Evolutionary conservation across 2,797 vertebrate genomes (phyloP), one percentile per base, ranked within the genome.

Genomic region (Stomatorhinus walkeri): DNA sequence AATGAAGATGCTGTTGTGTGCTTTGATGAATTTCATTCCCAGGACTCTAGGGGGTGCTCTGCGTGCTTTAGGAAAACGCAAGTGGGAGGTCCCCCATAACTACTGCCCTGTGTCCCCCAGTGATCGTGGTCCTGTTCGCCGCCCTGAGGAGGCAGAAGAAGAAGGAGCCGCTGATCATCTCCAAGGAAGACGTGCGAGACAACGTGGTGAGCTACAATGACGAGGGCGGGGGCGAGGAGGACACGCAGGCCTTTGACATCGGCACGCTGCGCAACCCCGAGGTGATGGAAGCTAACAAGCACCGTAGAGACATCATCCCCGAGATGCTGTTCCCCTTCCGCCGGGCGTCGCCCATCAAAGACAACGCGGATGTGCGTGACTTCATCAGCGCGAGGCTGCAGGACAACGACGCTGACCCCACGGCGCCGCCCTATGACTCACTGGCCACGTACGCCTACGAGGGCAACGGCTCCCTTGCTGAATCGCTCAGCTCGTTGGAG

Each of bases 161-260:
- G 93, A 99, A 99, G 92, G 98, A 99, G 94, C 98, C 98, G 91
- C 97, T 99, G 95, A 99, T 99, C 93, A 95, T 99, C 91, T 99
- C 98, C 79, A 99, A 99, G 92, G 98, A 99, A 89, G 98, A 99
- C 61, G 98, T 99, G 93, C 95, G 98, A 93, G 98, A 99, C 96
- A 99, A 99, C 93, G 98, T 99, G 2, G 98, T 99, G 93, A 99
- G 98, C 93, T 99, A 99, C 91, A 99, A 99, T 1, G 98, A 99
- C 6, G 98, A 99, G 92, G 98, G 98, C 0, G 98, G 98, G 0
- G 98, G 98, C 89, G 98, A 99, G 94, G 98, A 99, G 93, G 98
- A 99, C 94, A 99, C 98, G 0, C 98, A 99, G 93, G 98, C 98
- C 92, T 99, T 99, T 92, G 98, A 99, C 93, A 99, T 99, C 0